Evolutionary conservation across 2,888 invertebrate genomes (phyloP).

Genomic region (Taphrorychus bicolor): DNA sequence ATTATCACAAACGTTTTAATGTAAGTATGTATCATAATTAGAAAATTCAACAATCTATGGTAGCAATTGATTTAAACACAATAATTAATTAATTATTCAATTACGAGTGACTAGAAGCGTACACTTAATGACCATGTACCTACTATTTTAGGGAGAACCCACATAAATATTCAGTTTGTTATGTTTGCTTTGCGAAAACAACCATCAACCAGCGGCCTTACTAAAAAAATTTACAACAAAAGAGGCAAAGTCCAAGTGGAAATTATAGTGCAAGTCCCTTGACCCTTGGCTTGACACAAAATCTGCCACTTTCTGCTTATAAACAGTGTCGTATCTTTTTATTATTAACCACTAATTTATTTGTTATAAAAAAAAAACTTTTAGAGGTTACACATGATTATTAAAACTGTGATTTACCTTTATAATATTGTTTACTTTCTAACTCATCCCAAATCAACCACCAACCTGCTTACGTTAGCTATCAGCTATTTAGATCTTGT

Average conservation of each 20-base stretch:
- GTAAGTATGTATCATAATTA: no score
- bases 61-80: no score
- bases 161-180: neutral
- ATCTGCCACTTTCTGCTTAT: constrained; percentile 19
- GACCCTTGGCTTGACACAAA: constrained; percentile 38
- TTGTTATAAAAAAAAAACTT: no score
- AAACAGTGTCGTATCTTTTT: constrained; percentile 13
- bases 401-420: no score
- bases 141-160: neutral
- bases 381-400: no score
- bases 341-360: neutral
- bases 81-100: neutral
- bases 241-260: constrained; percentile 30
- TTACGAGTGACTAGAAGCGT: neutral
- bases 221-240: constrained; percentile 30
- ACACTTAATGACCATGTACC: neutral
- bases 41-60: no score
- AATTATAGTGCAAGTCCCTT: constrained; percentile 22
- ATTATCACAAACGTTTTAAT: no score
- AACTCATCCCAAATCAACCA: no score
- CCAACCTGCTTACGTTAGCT: no score
- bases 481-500: no score
- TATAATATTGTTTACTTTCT: no score
- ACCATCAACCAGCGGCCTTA: constrained; percentile 2
- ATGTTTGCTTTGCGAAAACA: constrained; percentile 22